Percentiles rank a stretch among this genome's conserved stretches.
phyloP scores from a whole-genome alignment of 2,888 invertebrate genomes.

The Drosophila mayaguana region DNA sequence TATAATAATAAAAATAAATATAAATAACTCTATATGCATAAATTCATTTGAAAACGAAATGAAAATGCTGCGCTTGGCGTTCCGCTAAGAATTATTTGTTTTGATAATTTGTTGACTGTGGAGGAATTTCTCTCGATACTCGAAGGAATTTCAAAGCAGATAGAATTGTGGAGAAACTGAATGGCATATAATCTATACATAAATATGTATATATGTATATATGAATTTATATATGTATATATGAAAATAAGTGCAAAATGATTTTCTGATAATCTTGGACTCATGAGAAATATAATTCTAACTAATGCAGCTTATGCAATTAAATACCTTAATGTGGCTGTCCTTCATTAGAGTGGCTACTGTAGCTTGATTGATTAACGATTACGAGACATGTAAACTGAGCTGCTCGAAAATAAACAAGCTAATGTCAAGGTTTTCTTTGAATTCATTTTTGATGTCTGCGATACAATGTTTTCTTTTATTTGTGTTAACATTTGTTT shows the following conservation, averaged over 20 bases:
- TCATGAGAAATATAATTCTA: conserved; percentile 5
- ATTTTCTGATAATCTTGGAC: background rate
- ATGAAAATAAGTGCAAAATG: background rate
- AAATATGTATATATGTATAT: background rate
- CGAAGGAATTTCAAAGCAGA: conserved; percentile 1
- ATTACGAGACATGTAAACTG: conserved; percentile 32
- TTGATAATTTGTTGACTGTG: conserved; percentile 15
- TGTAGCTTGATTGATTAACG: conserved; percentile 58
- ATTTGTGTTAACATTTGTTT: background rate
- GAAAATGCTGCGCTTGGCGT: conserved; percentile 13
- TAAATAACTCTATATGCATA: conserved; percentile 24
- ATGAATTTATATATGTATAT: background rate
- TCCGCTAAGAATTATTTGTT: conserved; percentile 19
- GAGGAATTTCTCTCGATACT: conserved; percentile 27
- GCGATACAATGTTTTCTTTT: background rate
- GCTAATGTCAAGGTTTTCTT: conserved; percentile 63
- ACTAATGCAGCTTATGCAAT: conserved; percentile 16
- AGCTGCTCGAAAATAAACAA: background rate
- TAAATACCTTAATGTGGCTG: conserved; percentile 15
- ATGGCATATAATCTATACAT: background rate
- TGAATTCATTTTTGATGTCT: background rate
- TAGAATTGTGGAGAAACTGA: conserved; percentile 16
- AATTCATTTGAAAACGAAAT: conserved; percentile 9
- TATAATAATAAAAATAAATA: conserved; percentile 23
- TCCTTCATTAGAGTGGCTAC: conserved; percentile 11